A percentile compares a stretch with the other conserved stretches of the same genome.
phyloP scores from a whole-genome alignment of 2,113 vertebrate species.

The Triplophysa rosa region DNA sequence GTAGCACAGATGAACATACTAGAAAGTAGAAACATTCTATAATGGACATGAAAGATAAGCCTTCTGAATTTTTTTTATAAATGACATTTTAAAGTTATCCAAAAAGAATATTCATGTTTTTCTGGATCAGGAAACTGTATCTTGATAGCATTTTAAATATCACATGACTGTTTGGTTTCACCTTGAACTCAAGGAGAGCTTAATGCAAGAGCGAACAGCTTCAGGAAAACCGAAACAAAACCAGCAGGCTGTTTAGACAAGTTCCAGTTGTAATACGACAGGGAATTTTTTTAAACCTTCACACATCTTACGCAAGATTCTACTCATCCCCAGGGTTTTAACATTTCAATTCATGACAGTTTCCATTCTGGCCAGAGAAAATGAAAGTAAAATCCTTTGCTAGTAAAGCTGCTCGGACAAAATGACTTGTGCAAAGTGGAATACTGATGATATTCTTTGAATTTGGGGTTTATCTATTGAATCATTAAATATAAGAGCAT shows the following conservation, averaged over 20 bases:
- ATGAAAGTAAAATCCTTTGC: conserved; percentile 13
- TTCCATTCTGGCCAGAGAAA: background rate
- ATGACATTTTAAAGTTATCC: too few relatives aligned
- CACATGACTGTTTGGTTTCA: background rate
- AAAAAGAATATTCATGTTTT: background rate
- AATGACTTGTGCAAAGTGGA: conserved; percentile 5
- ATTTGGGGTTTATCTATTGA: background rate
- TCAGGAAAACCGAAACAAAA: background rate
- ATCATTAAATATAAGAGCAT: too few relatives aligned
- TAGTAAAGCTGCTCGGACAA: background rate
- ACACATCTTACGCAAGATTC: background rate
- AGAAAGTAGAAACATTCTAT: background rate
- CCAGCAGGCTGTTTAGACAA: conserved; percentile 23
- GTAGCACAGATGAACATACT: background rate
- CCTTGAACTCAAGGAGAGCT: conserved; percentile 12
- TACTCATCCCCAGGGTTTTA: background rate
- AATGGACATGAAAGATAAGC: too few relatives aligned
- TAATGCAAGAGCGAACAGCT: background rate
- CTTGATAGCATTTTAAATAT: background rate
- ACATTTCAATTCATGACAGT: background rate
- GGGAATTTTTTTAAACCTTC: background rate
- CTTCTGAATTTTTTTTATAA: too few relatives aligned
- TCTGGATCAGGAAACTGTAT: background rate
- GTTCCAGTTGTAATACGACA: conserved; percentile 1
- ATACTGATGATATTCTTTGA: background rate